Evolutionary conservation across 2,888 invertebrate species (phyloP), one percentile per base, ranked within the genome.

Genomic region (Aleiodes leptofemur): DNA sequence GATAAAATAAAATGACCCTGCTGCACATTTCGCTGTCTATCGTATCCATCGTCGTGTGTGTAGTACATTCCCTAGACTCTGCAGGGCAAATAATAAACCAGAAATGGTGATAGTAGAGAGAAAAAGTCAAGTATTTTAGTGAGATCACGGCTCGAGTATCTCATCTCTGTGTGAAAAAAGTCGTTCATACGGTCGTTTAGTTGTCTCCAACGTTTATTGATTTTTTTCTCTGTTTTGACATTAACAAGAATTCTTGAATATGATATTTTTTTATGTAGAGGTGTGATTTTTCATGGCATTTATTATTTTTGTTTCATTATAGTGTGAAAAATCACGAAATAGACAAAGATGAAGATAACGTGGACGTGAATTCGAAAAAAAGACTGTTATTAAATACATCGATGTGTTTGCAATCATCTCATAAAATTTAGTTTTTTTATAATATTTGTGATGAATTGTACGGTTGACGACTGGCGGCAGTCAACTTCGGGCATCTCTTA

Each of bases 1-100:
- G n/a, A n/a, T n/a, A 38, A 59, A 59, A 59, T 59, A 34, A 59
- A 31, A 59, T 34, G 59, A 59, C 38, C n/a, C 57, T 57, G 57
- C 34, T 23, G 34, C 34, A 11, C 59, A 59, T 59, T 59, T 23
- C 23, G 23, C 23, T 59, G 23, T 59, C 59, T 59, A 59, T 59
- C 13, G 59, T 59, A 34, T 59, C 13, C 38, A 38, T 59, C 23
- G 23, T 59, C 34, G 59, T 59, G 59, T 34, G 6, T 34, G 23
- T 38, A 59, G 43, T 43, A 43, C 34, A 59, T 59, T 59, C 59
- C 59, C 34, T n/a, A 59, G 59, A 16, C 57, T 57, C 16, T 57
- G 31, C 57, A 57, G 11, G 34, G 43, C 9, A 3, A 43, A 43
- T 9, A 2, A 23, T 23, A 38, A 8, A 59, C 14, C 59, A 34